Evolutionary conservation across 92 coral and sea anemone genomes (phyloP).

Genomic region (Anthopleura xanthogrammica): DNA sequence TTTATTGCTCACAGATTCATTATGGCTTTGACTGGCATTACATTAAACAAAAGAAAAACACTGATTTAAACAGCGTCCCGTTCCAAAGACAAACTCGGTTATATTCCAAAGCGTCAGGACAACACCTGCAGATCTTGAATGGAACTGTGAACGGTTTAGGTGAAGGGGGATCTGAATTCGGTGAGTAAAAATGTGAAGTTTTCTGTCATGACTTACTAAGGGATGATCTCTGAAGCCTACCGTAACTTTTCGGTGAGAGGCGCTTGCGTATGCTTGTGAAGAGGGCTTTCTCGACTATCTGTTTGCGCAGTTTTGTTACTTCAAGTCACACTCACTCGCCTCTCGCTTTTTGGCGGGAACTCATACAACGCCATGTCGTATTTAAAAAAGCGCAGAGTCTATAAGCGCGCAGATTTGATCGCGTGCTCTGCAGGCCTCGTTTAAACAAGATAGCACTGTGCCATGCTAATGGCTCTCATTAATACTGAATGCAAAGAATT

Average conservation of each 20-base stretch:
- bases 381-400: background rate
- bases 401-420: background rate
- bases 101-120: conserved; percentile 49
- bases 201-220: too few relatives aligned
- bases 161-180: conserved; percentile 37
- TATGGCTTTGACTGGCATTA: conserved; percentile 11
- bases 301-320: too few relatives aligned
- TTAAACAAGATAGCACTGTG: background rate
- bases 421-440: background rate
- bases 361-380: background rate
- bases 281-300: too few relatives aligned
- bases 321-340: background rate
- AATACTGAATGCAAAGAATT: conserved; percentile 19
- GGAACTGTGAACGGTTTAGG: conserved; percentile 47
- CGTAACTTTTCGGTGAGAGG: too few relatives aligned
- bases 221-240: too few relatives aligned
- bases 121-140: conserved; percentile 43
- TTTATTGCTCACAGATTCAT: background rate
- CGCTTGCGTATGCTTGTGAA: too few relatives aligned
- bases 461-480: conserved; percentile 22
- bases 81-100: conserved; percentile 25
- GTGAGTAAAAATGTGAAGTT: conserved; percentile 10
- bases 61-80: conserved; percentile 30
- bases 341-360: background rate
- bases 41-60: background rate